These are phyloP conservation scores for Atractosteus spatula DNA, from an alignment of 2,113 vertebrate species.

Conservation along the genomic window DNA sequence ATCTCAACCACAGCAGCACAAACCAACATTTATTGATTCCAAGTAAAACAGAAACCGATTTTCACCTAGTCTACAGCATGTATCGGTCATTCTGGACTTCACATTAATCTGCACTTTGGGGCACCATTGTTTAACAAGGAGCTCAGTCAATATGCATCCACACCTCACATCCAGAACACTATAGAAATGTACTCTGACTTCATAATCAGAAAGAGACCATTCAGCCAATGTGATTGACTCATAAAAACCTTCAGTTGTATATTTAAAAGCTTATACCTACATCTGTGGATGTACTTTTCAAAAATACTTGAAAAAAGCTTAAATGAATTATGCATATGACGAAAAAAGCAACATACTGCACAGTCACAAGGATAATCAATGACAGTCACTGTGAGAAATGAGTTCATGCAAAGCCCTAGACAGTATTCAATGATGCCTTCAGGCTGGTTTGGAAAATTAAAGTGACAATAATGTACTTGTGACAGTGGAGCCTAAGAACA, in stretches of 20 bases:
- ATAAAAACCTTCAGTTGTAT: no score
- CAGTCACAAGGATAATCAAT: no score
- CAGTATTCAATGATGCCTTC: no score
- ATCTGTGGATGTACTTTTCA: no score
- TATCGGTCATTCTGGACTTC: background rate
- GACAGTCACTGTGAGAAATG: no score
- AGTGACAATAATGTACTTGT: background rate
- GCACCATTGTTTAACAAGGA: background rate
- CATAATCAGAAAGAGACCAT: no score
- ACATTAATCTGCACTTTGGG: background rate
- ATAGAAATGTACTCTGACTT: background rate
- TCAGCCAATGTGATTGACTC: no score
- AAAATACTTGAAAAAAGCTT: no score
- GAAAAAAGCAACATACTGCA: no score
- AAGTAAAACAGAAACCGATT: constrained; percentile 13
- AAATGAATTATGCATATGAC: no score
- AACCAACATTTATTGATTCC: constrained; percentile 3
- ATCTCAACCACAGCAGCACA: constrained; percentile 6
- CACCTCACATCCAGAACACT: background rate
- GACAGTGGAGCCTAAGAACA: background rate
- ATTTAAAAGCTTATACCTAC: no score
- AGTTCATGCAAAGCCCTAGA: no score
- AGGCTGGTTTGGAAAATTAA: background rate
- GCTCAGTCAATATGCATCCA: constrained; percentile 2
- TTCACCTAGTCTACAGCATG: background rate